These are phyloP conservation scores for Aptenodytes patagonicus DNA, from an alignment of 2,113 vertebrate species.

Conservation along the genomic window DNA sequence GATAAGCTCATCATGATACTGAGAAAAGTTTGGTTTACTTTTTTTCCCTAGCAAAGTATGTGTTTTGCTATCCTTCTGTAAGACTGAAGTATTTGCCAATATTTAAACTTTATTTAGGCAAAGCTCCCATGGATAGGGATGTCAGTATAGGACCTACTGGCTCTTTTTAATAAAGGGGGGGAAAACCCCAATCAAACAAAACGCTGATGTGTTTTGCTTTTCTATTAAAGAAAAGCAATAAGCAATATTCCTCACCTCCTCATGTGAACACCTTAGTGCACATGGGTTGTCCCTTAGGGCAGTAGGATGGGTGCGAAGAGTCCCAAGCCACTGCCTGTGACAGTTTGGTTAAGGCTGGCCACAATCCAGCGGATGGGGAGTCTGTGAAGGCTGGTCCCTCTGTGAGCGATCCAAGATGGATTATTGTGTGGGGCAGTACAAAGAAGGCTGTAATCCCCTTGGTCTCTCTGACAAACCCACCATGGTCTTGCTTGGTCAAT, in stretches of 20 bases:
- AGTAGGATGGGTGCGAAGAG: neutral
- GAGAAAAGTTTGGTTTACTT: neutral
- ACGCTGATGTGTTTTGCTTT: neutral
- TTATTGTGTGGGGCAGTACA: neutral
- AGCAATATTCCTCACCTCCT: neutral
- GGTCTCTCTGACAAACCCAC: neutral
- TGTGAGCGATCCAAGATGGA: neutral
- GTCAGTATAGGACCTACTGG: neutral
- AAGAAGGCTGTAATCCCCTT: neutral
- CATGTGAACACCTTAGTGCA: neutral
- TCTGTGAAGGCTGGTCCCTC: neutral
- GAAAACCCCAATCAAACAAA: neutral
- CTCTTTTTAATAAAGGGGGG: neutral
- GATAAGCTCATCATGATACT: neutral
- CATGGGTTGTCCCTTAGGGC: neutral
- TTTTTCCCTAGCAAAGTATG: neutral
- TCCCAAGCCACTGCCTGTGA: neutral
- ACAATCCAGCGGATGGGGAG: accelerated
- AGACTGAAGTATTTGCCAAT: neutral
- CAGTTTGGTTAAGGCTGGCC: neutral
- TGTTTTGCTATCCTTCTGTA: neutral
- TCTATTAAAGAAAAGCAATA: neutral
- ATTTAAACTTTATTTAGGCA: neutral
- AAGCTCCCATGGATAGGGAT: neutral
- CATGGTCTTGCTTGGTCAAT: neutral